Conservation (phyloP, 2,113 vertebrate species). For the Illadopsis cleaveri region DNA sequence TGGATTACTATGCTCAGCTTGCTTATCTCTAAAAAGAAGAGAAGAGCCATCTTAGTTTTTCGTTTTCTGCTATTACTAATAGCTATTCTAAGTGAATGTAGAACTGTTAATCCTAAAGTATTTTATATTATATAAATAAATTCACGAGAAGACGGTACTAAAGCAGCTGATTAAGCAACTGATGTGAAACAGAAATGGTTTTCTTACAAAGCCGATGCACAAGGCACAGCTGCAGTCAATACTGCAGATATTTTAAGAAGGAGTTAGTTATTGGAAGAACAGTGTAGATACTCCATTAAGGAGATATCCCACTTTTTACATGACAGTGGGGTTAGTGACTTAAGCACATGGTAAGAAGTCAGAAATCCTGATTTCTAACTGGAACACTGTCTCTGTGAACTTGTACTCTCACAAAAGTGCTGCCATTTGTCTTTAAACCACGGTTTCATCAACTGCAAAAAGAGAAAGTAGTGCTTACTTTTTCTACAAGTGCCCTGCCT, state of each 20-base stretch:
- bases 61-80: background rate
- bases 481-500: background rate
- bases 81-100: background rate
- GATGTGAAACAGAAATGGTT: background rate
- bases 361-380: background rate
- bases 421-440: background rate
- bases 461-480: background rate
- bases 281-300: background rate
- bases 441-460: background rate
- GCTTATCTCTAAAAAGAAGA: background rate
- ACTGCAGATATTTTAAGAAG: background rate
- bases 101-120: background rate
- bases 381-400: background rate
- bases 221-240: background rate
- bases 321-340: background rate
- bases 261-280: background rate
- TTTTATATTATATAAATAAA: background rate
- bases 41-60: background rate
- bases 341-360: background rate
- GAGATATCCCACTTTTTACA: background rate
- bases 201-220: background rate
- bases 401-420: background rate
- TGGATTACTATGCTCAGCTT: background rate
- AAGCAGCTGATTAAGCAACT: background rate
- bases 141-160: background rate